These are phyloP conservation scores for Norana najaformis DNA, from an alignment of 2,888 invertebrate genomes.

Conservation along the genomic window DNA sequence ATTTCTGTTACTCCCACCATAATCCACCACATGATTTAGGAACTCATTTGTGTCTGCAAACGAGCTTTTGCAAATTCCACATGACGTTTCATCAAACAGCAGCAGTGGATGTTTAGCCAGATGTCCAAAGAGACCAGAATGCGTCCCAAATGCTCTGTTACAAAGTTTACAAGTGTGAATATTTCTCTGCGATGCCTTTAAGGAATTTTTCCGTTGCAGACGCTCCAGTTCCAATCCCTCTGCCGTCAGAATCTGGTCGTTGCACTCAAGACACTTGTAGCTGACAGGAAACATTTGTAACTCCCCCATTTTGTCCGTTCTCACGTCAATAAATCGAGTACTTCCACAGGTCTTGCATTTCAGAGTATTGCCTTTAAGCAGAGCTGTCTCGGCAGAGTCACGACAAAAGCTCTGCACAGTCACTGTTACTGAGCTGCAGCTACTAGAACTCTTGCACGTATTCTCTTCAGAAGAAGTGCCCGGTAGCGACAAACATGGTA, in stretches of 20 bases:
- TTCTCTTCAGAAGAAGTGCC: not conserved
- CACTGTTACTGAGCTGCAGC: not conserved
- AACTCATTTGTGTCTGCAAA: not conserved
- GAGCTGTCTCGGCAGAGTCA: not conserved
- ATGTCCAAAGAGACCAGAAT: constrained; percentile 21
- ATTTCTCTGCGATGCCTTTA: not conserved
- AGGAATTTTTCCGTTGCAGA: not conserved
- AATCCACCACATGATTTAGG: not conserved
- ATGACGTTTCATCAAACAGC: not conserved
- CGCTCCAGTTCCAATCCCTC: not conserved
- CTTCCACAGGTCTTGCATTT: not conserved
- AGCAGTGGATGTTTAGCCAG: not conserved
- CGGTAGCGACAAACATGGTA: no score
- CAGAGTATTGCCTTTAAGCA: not conserved
- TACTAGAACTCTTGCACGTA: not conserved
- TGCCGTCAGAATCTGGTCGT: not conserved
- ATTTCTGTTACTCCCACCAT: not conserved
- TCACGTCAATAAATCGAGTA: not conserved
- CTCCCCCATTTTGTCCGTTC: not conserved
- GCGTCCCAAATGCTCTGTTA: not conserved
- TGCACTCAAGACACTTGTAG: constrained; percentile 7
- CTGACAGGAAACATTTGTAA: not conserved
- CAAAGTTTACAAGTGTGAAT: not conserved
- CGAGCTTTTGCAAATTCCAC: constrained; percentile 5
- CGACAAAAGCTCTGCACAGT: not conserved